Percentiles rank a stretch among this genome's conserved stretches.
Conservation (phyloP, 2,113 vertebrate genomes). For the Pluvialis apricaria region DNA sequence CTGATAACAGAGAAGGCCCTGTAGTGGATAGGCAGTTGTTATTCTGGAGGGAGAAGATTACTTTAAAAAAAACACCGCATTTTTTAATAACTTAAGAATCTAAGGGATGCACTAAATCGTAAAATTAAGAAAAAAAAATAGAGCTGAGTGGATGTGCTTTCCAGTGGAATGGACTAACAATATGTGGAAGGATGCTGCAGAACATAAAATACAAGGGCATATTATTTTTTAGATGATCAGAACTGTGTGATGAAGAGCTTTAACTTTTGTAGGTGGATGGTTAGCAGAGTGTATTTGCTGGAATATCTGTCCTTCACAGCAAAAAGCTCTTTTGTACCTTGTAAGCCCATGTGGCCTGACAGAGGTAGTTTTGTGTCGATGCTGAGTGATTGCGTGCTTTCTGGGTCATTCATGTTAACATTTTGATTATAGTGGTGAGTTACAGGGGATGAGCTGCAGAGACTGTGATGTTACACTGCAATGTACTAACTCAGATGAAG, state of each 20-base stretch:
- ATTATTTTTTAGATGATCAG: not conserved
- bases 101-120: not conserved
- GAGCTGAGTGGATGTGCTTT: not conserved
- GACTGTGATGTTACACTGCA: conserved; percentile 7
- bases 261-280: not conserved
- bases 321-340: conserved; percentile 35
- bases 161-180: not conserved
- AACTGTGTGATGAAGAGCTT: not conserved
- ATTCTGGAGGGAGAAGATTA: not conserved
- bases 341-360: conserved; percentile 22
- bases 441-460: conserved; percentile 39
- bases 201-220: not conserved
- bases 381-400: conserved; percentile 41
- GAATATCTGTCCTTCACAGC: conserved; percentile 17
- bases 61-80: not conserved
- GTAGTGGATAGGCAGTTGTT: not conserved
- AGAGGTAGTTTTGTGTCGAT: conserved; percentile 33
- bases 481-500: conserved; percentile 39
- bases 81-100: not conserved
- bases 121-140: not conserved
- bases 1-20: not conserved
- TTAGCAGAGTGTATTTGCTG: conserved; percentile 16
- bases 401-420: conserved; percentile 51
- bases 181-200: not conserved
- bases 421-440: conserved; percentile 66